These are phyloP conservation scores for Luidia sarsii DNA, from an alignment of 53 echinoderm and acorn worm species.

Conservation along the genomic window DNA sequence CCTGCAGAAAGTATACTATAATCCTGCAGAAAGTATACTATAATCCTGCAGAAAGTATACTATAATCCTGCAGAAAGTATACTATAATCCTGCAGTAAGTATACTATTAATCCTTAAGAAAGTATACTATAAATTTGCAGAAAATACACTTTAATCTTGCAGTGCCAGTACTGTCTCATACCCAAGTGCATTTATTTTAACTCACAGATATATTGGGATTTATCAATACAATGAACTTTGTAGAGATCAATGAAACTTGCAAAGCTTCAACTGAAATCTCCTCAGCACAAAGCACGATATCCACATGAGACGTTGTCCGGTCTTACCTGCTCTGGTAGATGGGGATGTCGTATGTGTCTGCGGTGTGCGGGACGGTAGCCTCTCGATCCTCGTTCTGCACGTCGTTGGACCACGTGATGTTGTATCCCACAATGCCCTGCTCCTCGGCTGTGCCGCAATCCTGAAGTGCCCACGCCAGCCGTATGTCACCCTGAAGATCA, in stretches of 20 bases:
- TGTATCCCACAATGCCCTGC: slow-evolving; percentile 92
- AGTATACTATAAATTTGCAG: no score
- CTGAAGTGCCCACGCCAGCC: slow-evolving; percentile 62
- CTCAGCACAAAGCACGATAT: background rate
- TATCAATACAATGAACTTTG: background rate
- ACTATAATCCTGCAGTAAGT: no score
- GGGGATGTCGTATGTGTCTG: slow-evolving; percentile 67
- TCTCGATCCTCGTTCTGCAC: slow-evolving; percentile 73
- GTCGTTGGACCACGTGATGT: slow-evolving; percentile 73
- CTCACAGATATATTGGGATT: background rate
- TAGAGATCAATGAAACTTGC: no score
- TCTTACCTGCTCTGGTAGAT: slow-evolving; percentile 72
- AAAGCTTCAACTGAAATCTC: no score
- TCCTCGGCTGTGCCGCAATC: slow-evolving; percentile 76
- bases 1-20: no score
- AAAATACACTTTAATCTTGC: no score
- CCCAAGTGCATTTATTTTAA: no score
- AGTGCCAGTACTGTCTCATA: no score
- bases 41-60: no score
- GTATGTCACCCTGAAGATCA: slow-evolving; percentile 47
- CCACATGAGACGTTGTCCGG: background rate
- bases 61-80: no score
- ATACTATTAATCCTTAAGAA: no score
- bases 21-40: no score
- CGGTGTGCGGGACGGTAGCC: slow-evolving; percentile 37